Percentiles rank a stretch among this genome's conserved stretches.
Evolutionary conservation across 2,888 invertebrate species (phyloP).

Genomic region (Cryptocephalus moraei): DNA sequence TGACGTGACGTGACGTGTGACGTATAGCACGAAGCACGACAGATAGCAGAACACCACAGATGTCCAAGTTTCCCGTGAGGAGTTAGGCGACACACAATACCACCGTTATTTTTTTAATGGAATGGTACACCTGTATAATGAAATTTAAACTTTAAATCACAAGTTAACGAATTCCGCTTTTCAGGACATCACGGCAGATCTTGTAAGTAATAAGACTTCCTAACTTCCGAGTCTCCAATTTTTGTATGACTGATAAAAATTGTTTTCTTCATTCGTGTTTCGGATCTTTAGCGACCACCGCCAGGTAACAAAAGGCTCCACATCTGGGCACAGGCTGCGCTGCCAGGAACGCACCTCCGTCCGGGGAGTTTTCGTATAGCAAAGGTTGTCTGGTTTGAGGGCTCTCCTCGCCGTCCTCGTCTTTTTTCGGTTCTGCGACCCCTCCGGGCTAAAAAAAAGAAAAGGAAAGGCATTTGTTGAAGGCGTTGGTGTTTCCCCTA

Average conservation of each 20-base stretch:
- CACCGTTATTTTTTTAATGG: too few relatives aligned
- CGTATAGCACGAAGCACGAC: too few relatives aligned
- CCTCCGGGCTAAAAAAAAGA: slow-evolving; percentile 31
- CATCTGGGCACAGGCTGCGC: slow-evolving; percentile 47
- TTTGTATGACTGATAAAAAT: not conserved
- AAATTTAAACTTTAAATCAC: too few relatives aligned
- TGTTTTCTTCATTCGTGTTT: slow-evolving; percentile 8
- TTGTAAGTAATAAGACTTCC: too few relatives aligned
- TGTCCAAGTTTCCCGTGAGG: too few relatives aligned
- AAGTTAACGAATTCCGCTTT: too few relatives aligned
- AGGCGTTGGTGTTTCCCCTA: not conserved
- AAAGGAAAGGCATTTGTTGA: not conserved
- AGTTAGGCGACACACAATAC: too few relatives aligned
- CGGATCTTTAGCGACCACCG: slow-evolving; percentile 36
- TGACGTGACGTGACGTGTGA: too few relatives aligned
- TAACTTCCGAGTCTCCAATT: too few relatives aligned
- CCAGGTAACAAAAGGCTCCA: slow-evolving; percentile 48
- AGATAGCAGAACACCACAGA: too few relatives aligned
- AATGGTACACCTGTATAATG: too few relatives aligned
- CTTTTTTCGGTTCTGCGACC: slow-evolving; percentile 17
- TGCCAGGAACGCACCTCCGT: slow-evolving; percentile 47
- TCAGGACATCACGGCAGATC: too few relatives aligned
- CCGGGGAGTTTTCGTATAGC: slow-evolving; percentile 43
- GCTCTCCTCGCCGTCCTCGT: slow-evolving; percentile 13
- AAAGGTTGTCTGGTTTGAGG: slow-evolving; percentile 29